Evolutionary conservation across 2,888 invertebrate genomes (phyloP).

Genomic region (Ormyrus thymus): DNA sequence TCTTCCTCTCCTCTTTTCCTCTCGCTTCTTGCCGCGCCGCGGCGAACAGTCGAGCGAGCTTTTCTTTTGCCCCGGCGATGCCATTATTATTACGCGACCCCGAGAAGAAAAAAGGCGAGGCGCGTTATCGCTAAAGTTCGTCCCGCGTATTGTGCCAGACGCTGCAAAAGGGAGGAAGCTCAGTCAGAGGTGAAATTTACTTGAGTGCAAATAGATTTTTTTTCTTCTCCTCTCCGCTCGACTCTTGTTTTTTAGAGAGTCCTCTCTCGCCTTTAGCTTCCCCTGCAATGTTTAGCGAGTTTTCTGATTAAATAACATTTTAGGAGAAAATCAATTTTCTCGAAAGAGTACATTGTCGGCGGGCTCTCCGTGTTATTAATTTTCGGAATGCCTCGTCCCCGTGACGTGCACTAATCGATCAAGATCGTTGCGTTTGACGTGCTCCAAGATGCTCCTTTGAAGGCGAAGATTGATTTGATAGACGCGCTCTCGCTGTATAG

Average conservation of each 20-base stretch:
- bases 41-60: neutral
- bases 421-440: conserved; percentile 39
- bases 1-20: conserved; percentile 15
- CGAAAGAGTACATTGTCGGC: neutral
- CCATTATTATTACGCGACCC: conserved; percentile 30
- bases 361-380: conserved; percentile 14
- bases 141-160: neutral
- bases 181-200: conserved; percentile 13
- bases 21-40: neutral
- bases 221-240: no score
- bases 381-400: conserved; percentile 11
- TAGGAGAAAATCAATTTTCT: neutral
- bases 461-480: conserved; percentile 50
- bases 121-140: conserved; percentile 32
- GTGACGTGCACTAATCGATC: conserved; percentile 18
- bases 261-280: no score
- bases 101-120: conserved; percentile 5
- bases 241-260: no score
- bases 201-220: conserved; percentile 34
- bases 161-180: conserved; percentile 6
- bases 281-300: no score
- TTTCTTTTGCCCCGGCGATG: conserved; percentile 8
- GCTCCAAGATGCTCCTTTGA: conserved; percentile 31
- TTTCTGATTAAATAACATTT: no score
- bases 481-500: neutral